phyloP scores from a whole-genome alignment of 2,113 vertebrate genomes.

The Acrocephalus kingi region DNA sequence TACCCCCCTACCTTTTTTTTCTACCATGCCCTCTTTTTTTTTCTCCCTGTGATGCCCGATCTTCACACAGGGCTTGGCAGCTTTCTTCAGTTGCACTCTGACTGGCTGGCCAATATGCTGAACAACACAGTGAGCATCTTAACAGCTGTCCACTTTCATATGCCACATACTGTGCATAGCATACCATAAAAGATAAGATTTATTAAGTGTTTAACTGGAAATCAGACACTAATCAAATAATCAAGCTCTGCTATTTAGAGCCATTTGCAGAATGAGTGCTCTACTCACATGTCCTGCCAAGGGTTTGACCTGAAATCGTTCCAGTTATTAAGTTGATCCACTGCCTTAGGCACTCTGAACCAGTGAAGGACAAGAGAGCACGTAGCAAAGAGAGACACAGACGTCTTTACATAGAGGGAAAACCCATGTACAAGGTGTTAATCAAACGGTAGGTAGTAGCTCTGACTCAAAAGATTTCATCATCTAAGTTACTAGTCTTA shows the following conservation, averaged over 20 bases:
- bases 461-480: neutral
- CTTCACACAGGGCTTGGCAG: neutral
- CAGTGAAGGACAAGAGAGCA: neutral
- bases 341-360: neutral
- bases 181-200: neutral
- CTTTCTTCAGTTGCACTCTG: neutral
- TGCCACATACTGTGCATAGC: neutral
- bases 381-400: neutral
- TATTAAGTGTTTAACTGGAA: constrained; percentile 39
- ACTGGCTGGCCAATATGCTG: neutral
- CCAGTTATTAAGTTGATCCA: neutral
- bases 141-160: neutral
- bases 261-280: neutral
- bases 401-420: neutral
- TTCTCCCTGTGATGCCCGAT: neutral
- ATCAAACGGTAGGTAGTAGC: neutral
- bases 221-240: neutral
- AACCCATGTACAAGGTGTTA: neutral
- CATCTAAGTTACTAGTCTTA: neutral
- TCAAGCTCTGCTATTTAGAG: neutral
- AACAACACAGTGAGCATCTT: neutral
- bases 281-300: neutral
- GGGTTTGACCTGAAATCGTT: neutral
- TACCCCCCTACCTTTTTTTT: neutral
- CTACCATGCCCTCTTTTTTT: neutral